These are phyloP conservation scores for Cotesia congregata DNA, from an alignment of 2,888 invertebrate genomes.

Conservation along the genomic window DNA sequence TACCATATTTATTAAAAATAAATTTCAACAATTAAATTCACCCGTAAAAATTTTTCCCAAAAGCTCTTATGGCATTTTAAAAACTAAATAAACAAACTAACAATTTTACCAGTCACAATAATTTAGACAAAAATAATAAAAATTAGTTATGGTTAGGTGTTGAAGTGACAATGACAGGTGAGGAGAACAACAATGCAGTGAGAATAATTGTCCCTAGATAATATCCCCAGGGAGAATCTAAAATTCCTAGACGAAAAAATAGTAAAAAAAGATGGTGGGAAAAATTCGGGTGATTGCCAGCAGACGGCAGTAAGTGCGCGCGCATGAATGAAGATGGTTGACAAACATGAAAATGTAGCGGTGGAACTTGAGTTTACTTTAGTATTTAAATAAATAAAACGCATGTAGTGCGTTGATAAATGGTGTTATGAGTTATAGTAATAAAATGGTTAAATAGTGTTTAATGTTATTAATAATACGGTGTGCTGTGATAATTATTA, in stretches of 20 bases:
- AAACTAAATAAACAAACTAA: background rate
- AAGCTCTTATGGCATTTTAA: background rate
- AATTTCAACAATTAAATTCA: too few relatives aligned
- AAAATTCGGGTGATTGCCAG: constrained; percentile 44
- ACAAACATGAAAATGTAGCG: constrained; percentile 68
- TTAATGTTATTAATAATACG: constrained; percentile 23
- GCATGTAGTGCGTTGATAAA: constrained; percentile 62
- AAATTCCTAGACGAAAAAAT: background rate
- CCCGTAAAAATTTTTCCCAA: too few relatives aligned
- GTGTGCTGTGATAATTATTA: constrained; percentile 48
- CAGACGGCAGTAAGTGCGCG: constrained; percentile 56
- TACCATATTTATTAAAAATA: too few relatives aligned
- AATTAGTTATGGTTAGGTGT: background rate
- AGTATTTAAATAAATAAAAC: constrained; percentile 59
- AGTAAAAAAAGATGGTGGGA: background rate
- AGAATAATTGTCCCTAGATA: constrained; percentile 14
- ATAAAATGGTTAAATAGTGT: constrained; percentile 65
- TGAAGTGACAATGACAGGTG: background rate
- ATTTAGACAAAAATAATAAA: background rate
- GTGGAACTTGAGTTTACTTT: constrained; percentile 67
- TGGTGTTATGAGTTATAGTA: constrained; percentile 55
- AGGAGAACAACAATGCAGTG: background rate
- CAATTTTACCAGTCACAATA: too few relatives aligned
- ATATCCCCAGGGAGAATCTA: background rate
- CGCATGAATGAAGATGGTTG: constrained; percentile 64